phyloP scores from a whole-genome alignment of 2,888 invertebrate genomes.

The Lissonota sp. region DNA sequence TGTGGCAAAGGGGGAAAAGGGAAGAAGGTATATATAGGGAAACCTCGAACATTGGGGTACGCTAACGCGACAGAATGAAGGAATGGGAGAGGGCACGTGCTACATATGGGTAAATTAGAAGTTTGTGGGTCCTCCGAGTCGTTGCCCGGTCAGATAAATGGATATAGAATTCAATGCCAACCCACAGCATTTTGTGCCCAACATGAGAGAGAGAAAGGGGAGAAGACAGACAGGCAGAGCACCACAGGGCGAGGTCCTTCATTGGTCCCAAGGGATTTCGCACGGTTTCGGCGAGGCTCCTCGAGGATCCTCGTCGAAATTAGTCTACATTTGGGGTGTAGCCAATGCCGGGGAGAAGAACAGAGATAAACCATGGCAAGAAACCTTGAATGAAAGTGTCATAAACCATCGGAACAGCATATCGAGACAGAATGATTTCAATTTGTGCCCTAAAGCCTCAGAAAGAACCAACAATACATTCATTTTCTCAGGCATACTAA shows the following conservation, averaged over 20 bases:
- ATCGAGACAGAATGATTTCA: background rate
- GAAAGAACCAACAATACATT: no score
- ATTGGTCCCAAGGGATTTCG: slow-evolving; percentile 78
- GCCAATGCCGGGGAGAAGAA: slow-evolving; percentile 40
- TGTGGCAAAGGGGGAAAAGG: slow-evolving; percentile 20
- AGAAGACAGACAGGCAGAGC: slow-evolving; percentile 38
- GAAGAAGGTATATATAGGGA: no score
- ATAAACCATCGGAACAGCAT: background rate
- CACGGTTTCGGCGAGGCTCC: slow-evolving; percentile 47
- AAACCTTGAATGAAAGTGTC: slow-evolving; percentile 28
- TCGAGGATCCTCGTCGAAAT: slow-evolving; percentile 76
- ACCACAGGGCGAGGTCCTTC: slow-evolving; percentile 70
- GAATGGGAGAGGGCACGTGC: slow-evolving; percentile 59
- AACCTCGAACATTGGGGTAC: no score
- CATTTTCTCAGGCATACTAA: no score
- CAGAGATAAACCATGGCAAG: slow-evolving; percentile 32
- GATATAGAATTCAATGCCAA: slow-evolving; percentile 78
- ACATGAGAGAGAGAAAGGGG: background rate
- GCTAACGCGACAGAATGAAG: slow-evolving; percentile 29
- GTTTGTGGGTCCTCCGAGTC: slow-evolving; percentile 71
- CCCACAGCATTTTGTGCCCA: slow-evolving; percentile 11
- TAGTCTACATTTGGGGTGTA: slow-evolving; percentile 79
- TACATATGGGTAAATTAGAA: slow-evolving; percentile 78
- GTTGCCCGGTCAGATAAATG: slow-evolving; percentile 72
- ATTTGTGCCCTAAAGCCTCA: background rate